Conservation (phyloP, 2,888 invertebrate genomes). For the Limnephilus rhombicus region DNA sequence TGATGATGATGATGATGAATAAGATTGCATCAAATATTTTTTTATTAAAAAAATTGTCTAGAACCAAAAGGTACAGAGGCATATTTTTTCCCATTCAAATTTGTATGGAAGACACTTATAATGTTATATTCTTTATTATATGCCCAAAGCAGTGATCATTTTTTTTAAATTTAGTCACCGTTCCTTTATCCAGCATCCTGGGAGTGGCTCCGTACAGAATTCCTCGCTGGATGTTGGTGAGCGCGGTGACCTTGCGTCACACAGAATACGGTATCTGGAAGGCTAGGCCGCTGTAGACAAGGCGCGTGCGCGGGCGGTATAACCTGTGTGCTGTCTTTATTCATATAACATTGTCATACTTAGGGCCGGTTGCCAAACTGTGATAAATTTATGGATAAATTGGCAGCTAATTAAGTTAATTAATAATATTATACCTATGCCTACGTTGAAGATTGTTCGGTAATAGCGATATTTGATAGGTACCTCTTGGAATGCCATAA, state of each 20-base stretch:
- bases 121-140: too few species aligned
- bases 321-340: neutral
- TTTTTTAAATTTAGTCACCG: neutral
- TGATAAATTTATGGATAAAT: neutral
- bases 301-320: constrained; percentile 33
- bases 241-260: neutral
- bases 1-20: too few species aligned
- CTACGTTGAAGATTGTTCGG: neutral
- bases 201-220: neutral
- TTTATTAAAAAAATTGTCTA: too few species aligned
- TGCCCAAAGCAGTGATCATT: too few species aligned
- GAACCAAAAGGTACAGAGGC: too few species aligned
- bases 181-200: neutral
- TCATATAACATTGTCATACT: neutral
- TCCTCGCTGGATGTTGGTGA: neutral
- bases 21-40: too few species aligned
- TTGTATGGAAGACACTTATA: too few species aligned
- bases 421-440: neutral
- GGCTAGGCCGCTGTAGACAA: neutral
- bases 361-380: neutral
- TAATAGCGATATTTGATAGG: too few species aligned
- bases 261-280: neutral
- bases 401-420: neutral
- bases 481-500: too few species aligned
- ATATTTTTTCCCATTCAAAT: too few species aligned